phyloP scores from a whole-genome alignment of 2,113 vertebrate species.

The Corythornis madagascariensis region DNA sequence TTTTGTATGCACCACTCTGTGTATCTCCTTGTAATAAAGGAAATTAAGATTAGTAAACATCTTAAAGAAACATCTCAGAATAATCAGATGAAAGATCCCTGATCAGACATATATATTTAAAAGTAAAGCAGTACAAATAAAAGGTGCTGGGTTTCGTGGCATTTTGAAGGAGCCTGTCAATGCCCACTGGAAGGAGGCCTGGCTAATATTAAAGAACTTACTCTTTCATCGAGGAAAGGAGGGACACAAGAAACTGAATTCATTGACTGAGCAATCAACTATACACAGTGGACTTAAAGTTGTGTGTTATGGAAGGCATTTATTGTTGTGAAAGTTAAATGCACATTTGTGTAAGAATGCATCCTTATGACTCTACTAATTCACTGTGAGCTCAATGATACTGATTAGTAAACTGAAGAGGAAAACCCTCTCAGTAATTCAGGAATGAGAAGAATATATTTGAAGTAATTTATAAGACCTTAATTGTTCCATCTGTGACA shows the following conservation, averaged over 20 bases:
- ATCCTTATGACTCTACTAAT: not conserved
- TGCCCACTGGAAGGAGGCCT: not conserved
- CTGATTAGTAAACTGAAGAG: not conserved
- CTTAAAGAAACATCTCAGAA: not conserved
- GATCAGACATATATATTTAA: not conserved
- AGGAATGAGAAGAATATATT: not conserved
- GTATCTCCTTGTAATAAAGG: not conserved
- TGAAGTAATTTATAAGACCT: not conserved
- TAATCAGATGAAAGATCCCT: not conserved
- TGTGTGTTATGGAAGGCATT: not conserved
- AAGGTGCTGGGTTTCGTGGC: not conserved
- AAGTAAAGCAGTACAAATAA: not conserved
- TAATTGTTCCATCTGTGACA: not conserved
- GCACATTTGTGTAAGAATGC: not conserved
- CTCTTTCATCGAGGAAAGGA: not conserved
- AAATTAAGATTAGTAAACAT: not conserved
- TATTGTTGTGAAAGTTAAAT: not conserved
- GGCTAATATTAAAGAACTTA: not conserved
- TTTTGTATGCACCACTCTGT: not conserved
- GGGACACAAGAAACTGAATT: not conserved
- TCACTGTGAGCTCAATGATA: not conserved
- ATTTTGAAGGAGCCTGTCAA: not conserved
- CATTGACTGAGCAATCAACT: not conserved
- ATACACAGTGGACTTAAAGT: not conserved
- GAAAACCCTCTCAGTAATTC: not conserved